These are phyloP conservation scores for Pseudomyrmex pallidus DNA, from an alignment of 1,140 invertebrate species.

Conservation along the genomic window DNA sequence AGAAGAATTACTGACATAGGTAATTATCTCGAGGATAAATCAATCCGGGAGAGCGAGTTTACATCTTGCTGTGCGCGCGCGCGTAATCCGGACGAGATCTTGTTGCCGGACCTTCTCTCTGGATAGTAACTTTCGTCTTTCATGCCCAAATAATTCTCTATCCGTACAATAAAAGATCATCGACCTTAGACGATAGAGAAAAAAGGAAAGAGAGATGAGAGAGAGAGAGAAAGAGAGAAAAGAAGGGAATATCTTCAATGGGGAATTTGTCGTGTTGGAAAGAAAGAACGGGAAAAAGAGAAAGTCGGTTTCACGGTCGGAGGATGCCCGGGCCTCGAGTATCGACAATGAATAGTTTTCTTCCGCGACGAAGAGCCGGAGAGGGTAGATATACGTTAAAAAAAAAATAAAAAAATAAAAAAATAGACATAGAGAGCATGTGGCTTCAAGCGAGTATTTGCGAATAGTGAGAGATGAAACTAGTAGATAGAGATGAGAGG, in stretches of 20 bases:
- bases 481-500: conserved; percentile 8
- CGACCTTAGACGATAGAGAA: conserved; percentile 25
- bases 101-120: background rate
- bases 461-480: conserved; percentile 53
- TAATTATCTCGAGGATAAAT: conserved; percentile 67
- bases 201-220: background rate
- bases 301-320: conserved; percentile 71
- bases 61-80: conserved; percentile 17
- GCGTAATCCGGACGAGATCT: conserved; percentile 38
- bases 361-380: conserved; percentile 64
- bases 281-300: conserved; percentile 46
- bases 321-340: conserved; percentile 68
- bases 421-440: background rate
- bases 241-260: conserved; percentile 19
- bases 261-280: conserved; percentile 52
- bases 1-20: no score
- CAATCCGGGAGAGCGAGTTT: conserved; percentile 59
- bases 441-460: conserved; percentile 1
- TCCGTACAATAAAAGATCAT: conserved; percentile 52
- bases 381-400: background rate
- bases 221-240: background rate
- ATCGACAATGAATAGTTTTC: conserved; percentile 77
- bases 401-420: background rate
- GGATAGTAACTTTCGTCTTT: background rate
- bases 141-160: conserved; percentile 21